A percentile compares a stretch with the other conserved stretches of the same genome.
Conservation (phyloP, 2,797 vertebrate species). For the Lagocephalus sceleratus region DNA sequence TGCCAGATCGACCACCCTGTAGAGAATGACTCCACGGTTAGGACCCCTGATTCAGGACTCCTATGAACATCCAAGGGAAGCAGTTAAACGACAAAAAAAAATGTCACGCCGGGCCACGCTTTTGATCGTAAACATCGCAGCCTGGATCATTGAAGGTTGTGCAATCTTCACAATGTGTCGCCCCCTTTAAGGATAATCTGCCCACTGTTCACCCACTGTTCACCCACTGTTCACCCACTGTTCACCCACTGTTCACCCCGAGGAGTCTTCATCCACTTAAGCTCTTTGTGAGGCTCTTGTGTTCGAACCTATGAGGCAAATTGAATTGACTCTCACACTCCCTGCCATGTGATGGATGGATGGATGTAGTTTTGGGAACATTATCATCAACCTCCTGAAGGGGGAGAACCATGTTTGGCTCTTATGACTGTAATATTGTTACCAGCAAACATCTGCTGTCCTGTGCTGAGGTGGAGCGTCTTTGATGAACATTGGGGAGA, state of each 20-base stretch:
- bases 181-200: conserved; percentile 27
- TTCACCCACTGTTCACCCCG: conserved; percentile 9
- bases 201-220: conserved; percentile 8
- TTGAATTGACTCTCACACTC: conserved; percentile 25
- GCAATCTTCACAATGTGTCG: conserved; percentile 38
- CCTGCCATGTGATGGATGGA: conserved; percentile 64
- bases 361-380: conserved; percentile 54
- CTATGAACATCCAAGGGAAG: conserved; percentile 13
- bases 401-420: conserved; percentile 42
- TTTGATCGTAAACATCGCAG: conserved; percentile 33
- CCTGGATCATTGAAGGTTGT: conserved; percentile 5
- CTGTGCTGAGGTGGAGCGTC: conserved; percentile 24
- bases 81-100: conserved; percentile 27
- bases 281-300: not conserved
- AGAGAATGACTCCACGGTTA: conserved; percentile 29
- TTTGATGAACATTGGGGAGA: conserved; percentile 14
- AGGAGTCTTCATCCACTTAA: conserved; percentile 9
- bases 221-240: conserved; percentile 10
- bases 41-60: too few species aligned
- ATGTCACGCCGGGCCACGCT: conserved; percentile 25
- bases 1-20: conserved; percentile 28
- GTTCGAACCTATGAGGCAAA: conserved; percentile 16
- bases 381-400: conserved; percentile 65
- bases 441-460: conserved; percentile 45
- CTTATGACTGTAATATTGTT: conserved; percentile 52